These are phyloP conservation scores for Prionailurus viverrinus DNA, from an alignment of 2,113 vertebrate genomes.

Conservation along the genomic window DNA sequence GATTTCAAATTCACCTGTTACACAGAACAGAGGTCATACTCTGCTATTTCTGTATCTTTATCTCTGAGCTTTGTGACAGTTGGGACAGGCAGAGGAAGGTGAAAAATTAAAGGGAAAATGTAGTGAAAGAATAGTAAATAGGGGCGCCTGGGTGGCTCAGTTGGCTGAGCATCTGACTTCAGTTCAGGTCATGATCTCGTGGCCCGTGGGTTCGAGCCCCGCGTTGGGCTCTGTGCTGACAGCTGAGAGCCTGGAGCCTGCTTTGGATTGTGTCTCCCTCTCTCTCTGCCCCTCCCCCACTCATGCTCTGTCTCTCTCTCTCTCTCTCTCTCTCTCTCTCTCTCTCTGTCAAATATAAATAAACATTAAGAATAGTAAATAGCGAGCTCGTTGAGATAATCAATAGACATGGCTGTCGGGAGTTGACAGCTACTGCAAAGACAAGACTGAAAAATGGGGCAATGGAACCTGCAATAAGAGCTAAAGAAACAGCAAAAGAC, in stretches of 20 bases:
- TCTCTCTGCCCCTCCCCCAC: no score
- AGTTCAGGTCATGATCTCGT: no score
- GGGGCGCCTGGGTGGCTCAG: no score
- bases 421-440: background rate
- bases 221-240: no score
- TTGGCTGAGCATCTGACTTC: no score
- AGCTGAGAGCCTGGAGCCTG: no score
- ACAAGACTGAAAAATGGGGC: background rate
- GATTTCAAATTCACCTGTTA: conserved; percentile 50
- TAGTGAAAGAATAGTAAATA: background rate
- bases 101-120: conserved; percentile 40
- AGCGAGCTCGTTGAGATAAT: conserved; percentile 8
- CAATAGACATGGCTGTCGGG: background rate
- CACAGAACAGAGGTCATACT: background rate
- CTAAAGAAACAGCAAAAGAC: conserved; percentile 35
- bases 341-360: no score
- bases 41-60: background rate
- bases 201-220: no score
- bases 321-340: no score
- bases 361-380: background rate
- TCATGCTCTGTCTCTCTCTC: no score
- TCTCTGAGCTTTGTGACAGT: background rate
- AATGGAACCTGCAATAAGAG: background rate
- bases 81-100: background rate
- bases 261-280: no score